These are phyloP conservation scores for Serranus cabrilla DNA, from an alignment of 2,797 vertebrate genomes.

Conservation along the genomic window DNA sequence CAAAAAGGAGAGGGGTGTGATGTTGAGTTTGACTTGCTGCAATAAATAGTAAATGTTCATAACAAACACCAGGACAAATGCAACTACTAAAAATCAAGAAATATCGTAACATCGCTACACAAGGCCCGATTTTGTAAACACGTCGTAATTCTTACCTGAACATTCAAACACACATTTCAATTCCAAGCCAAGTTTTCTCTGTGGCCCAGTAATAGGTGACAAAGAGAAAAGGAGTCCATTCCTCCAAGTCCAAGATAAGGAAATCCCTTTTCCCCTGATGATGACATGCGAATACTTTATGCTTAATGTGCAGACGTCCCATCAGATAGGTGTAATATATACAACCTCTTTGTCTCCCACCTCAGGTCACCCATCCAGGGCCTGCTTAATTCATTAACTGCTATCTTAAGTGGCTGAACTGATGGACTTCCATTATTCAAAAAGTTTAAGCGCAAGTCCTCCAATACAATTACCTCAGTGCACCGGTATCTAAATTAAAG, in stretches of 20 bases:
- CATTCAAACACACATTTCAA: slow-evolving; percentile 11
- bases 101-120: neutral
- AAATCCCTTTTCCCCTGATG: slow-evolving; percentile 61
- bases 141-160: neutral
- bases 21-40: slow-evolving; percentile 19
- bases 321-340: slow-evolving; percentile 71
- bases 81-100: slow-evolving; percentile 8
- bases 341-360: slow-evolving; percentile 70
- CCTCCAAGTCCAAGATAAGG: slow-evolving; percentile 60
- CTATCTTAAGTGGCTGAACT: slow-evolving; percentile 64
- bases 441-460: slow-evolving; percentile 64
- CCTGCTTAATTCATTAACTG: slow-evolving; percentile 73
- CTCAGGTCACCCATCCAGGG: slow-evolving; percentile 51
- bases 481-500: slow-evolving; percentile 77
- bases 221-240: slow-evolving; percentile 35
- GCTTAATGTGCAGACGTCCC: slow-evolving; percentile 53
- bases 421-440: slow-evolving; percentile 71
- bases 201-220: slow-evolving; percentile 17
- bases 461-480: slow-evolving; percentile 68
- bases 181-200: slow-evolving; percentile 14
- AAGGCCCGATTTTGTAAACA: neutral
- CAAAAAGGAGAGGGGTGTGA: neutral
- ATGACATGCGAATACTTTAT: slow-evolving; percentile 61
- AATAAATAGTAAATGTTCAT: too few species aligned
- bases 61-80: too few species aligned